These are phyloP conservation scores for Emydocephalus ijimae DNA, from an alignment of 2,113 vertebrate genomes.

Conservation along the genomic window DNA sequence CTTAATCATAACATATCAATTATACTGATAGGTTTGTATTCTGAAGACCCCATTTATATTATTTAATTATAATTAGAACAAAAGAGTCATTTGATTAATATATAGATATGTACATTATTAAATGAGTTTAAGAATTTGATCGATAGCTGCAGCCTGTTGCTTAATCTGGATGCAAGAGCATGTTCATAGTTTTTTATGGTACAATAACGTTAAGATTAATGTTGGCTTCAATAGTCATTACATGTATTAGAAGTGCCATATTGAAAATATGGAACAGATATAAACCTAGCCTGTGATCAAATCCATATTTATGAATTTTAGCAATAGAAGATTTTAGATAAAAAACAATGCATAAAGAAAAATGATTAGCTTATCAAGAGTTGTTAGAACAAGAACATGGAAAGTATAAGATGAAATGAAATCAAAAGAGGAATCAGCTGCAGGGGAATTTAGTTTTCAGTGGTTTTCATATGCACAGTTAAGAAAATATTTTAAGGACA, in stretches of 20 bases:
- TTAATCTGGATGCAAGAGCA: not conserved
- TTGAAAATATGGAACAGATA: not conserved
- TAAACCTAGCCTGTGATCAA: not conserved
- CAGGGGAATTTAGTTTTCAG: not conserved
- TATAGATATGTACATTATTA: not conserved
- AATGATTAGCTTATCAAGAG: not conserved
- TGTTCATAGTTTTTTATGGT: not conserved
- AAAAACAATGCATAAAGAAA: not conserved
- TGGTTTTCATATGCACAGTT: not conserved
- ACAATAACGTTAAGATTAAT: not conserved
- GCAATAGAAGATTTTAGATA: not conserved
- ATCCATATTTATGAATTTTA: not conserved
- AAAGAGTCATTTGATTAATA: not conserved
- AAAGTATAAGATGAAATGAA: not conserved
- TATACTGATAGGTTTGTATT: not conserved
- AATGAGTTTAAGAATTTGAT: conserved; percentile 7
- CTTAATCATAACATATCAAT: not conserved
- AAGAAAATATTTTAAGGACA: not conserved
- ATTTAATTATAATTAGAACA: not conserved
- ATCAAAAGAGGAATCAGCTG: not conserved
- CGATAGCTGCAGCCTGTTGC: not conserved
- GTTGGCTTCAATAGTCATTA: not conserved
- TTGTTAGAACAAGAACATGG: not conserved
- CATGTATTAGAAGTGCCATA: not conserved
- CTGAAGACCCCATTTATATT: not conserved